Conservation (phyloP, 2,113 vertebrate genomes). For the Macrotus californicus region DNA sequence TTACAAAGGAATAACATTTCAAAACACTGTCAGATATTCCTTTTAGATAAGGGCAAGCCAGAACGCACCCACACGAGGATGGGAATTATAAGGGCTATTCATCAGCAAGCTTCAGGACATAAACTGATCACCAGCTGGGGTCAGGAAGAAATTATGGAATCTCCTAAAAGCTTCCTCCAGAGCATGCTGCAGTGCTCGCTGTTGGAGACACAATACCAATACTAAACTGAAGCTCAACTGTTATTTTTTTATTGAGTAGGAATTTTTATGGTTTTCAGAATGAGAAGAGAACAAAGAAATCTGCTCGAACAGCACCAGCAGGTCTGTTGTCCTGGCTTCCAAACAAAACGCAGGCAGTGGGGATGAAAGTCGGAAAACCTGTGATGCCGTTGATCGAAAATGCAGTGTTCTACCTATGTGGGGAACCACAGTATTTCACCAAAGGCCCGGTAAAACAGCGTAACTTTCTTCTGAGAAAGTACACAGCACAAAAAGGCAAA, state of each 20-base stretch:
- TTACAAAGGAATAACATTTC: constrained; percentile 50
- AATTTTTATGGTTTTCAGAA: constrained; percentile 52
- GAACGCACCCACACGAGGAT: constrained; percentile 10
- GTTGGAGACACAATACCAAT: constrained; percentile 3
- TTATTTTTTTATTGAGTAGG: constrained; percentile 50
- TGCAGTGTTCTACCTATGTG: neutral
- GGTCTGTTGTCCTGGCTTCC: neutral
- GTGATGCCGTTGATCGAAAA: constrained; percentile 18
- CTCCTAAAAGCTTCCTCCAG: constrained; percentile 44
- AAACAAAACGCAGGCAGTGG: constrained; percentile 28
- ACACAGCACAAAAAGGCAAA: constrained; percentile 3
- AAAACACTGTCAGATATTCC: constrained; percentile 48
- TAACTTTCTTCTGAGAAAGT: constrained; percentile 41
- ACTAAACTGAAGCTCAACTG: constrained; percentile 23
- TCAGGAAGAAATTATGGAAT: constrained; percentile 50
- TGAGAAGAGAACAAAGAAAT: constrained; percentile 48
- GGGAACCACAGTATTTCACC: neutral
- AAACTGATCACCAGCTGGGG: neutral
- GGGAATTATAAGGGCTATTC: constrained; percentile 38
- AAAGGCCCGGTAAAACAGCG: neutral
- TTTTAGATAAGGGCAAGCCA: constrained; percentile 23
- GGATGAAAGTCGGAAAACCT: neutral
- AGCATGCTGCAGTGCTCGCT: neutral
- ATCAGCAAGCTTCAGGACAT: constrained; percentile 25
- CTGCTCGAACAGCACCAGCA: neutral